Evolutionary conservation across 30 jellyfish, hydroid and myxozoan species (phyloP).

Genomic region (Mastigias papua): DNA sequence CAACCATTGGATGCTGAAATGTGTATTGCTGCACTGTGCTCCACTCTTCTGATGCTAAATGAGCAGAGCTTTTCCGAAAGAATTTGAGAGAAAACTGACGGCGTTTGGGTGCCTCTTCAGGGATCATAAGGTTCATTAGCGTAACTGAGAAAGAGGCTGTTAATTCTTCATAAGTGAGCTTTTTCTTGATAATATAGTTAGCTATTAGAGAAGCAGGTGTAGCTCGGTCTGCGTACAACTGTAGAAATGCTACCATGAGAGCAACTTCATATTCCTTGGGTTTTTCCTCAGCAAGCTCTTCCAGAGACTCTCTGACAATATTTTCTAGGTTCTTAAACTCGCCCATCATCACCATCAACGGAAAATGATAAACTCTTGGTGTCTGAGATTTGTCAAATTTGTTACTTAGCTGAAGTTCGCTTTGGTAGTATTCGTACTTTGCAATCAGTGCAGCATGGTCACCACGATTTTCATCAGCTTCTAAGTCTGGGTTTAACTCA

Average conservation of each 20-base stretch:
- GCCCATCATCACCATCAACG: conserved; percentile 73
- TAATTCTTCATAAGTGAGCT: conserved; percentile 20
- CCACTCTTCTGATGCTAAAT: neutral
- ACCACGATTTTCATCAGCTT: neutral
- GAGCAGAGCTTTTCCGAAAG: neutral
- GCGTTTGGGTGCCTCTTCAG: conserved; percentile 37
- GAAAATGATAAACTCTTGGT: conserved; percentile 54
- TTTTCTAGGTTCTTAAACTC: conserved; percentile 27
- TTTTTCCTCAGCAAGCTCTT: neutral
- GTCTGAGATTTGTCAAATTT: too few relatives aligned
- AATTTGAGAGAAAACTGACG: neutral
- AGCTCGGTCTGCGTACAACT: conserved; percentile 32
- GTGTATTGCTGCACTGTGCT: conserved; percentile 29
- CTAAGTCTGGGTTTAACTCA: conserved; percentile 14
- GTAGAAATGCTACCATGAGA: conserved; percentile 51
- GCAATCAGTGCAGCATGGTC: conserved; percentile 12
- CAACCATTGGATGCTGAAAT: conserved; percentile 57
- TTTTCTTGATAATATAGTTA: conserved; percentile 21
- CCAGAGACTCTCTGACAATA: conserved; percentile 45
- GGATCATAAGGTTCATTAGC: conserved; percentile 37
- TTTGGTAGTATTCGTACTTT: conserved; percentile 16
- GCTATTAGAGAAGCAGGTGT: conserved; percentile 68
- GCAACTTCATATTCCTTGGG: conserved; percentile 65
- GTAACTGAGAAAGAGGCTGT: conserved; percentile 26
- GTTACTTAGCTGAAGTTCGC: neutral